Evolutionary conservation across 2,113 vertebrate species (phyloP).

Genomic region (Mustela nigripes): DNA sequence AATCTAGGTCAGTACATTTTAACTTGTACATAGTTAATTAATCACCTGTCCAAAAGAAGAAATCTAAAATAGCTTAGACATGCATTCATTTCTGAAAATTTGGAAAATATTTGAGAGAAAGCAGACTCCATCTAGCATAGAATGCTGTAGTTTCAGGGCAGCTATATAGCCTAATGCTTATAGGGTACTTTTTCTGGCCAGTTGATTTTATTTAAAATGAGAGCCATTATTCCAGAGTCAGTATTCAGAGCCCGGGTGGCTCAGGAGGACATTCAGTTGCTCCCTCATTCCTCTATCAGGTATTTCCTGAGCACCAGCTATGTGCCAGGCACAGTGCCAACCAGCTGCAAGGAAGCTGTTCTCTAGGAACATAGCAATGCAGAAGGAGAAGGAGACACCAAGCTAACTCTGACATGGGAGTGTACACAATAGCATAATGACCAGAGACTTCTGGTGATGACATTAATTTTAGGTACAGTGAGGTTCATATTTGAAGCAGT

Average conservation of each 20-base stretch:
- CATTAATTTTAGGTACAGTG: not conserved
- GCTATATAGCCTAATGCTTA: not conserved
- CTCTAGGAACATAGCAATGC: not conserved
- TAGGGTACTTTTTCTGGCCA: not conserved
- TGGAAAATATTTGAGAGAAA: constrained; percentile 28
- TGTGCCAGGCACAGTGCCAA: not conserved
- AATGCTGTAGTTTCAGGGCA: not conserved
- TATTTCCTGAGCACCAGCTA: not conserved
- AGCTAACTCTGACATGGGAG: not conserved
- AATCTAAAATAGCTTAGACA: not conserved
- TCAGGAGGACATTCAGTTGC: constrained; percentile 2
- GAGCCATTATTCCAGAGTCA: not conserved
- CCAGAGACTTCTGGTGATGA: not conserved
- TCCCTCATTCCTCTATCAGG: not conserved
- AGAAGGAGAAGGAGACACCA: not conserved
- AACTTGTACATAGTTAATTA: not conserved
- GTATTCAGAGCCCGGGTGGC: not conserved
- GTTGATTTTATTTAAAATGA: constrained; percentile 24
- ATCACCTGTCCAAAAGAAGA: not conserved
- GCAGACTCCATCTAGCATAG: not conserved
- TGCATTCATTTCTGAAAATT: constrained; percentile 14
- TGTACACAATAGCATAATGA: not conserved
- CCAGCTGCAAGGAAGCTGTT: not conserved
- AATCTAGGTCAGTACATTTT: not conserved
- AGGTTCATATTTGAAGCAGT: not conserved